Conservation (phyloP, 2,113 vertebrate genomes). For the Oxyura jamaicensis region DNA sequence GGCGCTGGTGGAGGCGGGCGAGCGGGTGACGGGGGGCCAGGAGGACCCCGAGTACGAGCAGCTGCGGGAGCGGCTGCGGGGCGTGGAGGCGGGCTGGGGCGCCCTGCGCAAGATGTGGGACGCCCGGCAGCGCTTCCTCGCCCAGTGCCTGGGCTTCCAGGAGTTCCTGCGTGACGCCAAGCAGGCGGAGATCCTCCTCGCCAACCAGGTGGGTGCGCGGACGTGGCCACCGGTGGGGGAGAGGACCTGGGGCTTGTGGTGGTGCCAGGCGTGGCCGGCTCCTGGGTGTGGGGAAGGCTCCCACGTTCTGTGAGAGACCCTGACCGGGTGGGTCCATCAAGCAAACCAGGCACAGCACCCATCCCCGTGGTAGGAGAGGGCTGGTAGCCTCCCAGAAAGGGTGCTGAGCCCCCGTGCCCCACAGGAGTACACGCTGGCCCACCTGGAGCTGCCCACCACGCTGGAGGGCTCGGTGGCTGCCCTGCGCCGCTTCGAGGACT, state of each 20-base stretch:
- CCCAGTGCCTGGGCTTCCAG: slow-evolving; percentile 89
- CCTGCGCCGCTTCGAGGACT: slow-evolving; percentile 91
- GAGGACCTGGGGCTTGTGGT: neutral
- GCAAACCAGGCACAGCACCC: neutral
- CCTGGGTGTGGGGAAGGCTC: neutral
- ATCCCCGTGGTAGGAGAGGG: neutral
- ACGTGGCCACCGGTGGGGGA: neutral
- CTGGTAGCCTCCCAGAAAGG: fast-evolving
- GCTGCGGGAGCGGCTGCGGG: slow-evolving; percentile 86
- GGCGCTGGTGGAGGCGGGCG: slow-evolving; percentile 78
- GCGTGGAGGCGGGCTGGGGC: slow-evolving; percentile 86
- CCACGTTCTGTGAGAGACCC: neutral
- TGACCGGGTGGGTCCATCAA: too few species aligned
- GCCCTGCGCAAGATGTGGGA: slow-evolving; percentile 91
- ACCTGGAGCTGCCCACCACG: slow-evolving; percentile 84
- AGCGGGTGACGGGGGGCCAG: slow-evolving; percentile 82
- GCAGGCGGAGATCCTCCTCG: slow-evolving; percentile 88
- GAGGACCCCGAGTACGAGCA: slow-evolving; percentile 89
- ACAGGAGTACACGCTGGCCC: slow-evolving; percentile 92
- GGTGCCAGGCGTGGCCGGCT: neutral
- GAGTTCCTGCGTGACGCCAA: slow-evolving; percentile 92
- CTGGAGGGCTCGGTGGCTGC: slow-evolving; percentile 86
- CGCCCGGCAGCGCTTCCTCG: slow-evolving; percentile 82
- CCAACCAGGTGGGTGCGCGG: slow-evolving; percentile 87
- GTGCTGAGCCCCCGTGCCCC: fast-evolving